Conservation (phyloP, 2,113 vertebrate genomes). For the Camarhynchus parvulus region DNA sequence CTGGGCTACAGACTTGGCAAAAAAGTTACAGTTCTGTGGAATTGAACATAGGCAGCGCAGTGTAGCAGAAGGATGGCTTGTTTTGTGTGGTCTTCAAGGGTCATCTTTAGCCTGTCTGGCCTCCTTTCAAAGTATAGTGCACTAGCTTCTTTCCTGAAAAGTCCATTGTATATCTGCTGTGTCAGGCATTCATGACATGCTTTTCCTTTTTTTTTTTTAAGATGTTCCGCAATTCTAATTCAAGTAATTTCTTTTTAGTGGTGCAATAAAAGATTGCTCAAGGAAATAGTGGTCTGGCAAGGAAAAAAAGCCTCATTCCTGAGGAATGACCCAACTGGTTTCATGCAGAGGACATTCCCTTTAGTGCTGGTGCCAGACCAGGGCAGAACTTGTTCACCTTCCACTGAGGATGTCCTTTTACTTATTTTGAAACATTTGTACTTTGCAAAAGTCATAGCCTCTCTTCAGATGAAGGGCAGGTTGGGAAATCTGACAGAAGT, state of each 20-base stretch:
- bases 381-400: not conserved
- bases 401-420: not conserved
- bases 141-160: not conserved
- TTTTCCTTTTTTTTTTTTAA: not conserved
- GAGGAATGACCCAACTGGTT: not conserved
- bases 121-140: not conserved
- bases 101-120: not conserved
- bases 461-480: not conserved
- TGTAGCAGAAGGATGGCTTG: not conserved
- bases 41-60: rapidly evolving
- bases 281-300: not conserved
- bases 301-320: not conserved
- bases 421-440: not conserved
- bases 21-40: not conserved
- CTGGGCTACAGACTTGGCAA: not conserved
- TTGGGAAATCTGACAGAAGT: not conserved
- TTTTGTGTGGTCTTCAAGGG: not conserved
- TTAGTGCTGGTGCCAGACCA: not conserved
- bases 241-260: constrained; percentile 7
- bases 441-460: not conserved
- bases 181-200: not conserved
- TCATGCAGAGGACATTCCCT: not conserved
- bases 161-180: not conserved
- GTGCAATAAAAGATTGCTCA: not conserved
- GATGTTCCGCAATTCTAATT: not conserved